phyloP scores from a whole-genome alignment of 2,797 vertebrate species.

The Etheostoma nigrum region DNA sequence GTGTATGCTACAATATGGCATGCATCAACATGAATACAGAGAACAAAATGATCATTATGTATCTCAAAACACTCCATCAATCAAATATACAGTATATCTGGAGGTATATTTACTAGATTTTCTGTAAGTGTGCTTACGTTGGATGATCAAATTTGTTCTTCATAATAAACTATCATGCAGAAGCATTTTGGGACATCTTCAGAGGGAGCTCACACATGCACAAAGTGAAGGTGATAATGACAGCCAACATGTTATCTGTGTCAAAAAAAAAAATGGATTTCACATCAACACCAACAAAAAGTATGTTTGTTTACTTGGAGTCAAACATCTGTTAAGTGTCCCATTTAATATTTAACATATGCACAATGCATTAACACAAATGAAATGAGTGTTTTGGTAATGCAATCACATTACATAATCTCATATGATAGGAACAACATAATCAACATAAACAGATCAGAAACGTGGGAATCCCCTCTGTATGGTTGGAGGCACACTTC shows the following conservation, averaged over 20 bases:
- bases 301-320: neutral
- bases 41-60: conserved; percentile 1
- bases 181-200: conserved; percentile 29
- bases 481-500: conserved; percentile 1
- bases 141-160: neutral
- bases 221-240: neutral
- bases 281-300: conserved; percentile 20
- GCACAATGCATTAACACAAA: conserved; percentile 33
- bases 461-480: conserved; percentile 25
- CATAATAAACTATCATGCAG: conserved; percentile 53
- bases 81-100: neutral
- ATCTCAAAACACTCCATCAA: neutral
- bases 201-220: conserved; percentile 34
- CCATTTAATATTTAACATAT: conserved; percentile 23
- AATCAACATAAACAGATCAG: conserved; percentile 31
- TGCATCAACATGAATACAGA: conserved; percentile 49
- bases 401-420: conserved; percentile 23
- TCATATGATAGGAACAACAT: conserved; percentile 40
- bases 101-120: neutral
- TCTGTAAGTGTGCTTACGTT: neutral
- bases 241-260: neutral
- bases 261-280: neutral
- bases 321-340: conserved; percentile 3
- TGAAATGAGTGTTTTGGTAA: conserved; percentile 32
- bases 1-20: conserved; percentile 49